Evolutionary conservation across 2,113 vertebrate genomes (phyloP).

Genomic region (Rhegmatorhina hoffmannsi): DNA sequence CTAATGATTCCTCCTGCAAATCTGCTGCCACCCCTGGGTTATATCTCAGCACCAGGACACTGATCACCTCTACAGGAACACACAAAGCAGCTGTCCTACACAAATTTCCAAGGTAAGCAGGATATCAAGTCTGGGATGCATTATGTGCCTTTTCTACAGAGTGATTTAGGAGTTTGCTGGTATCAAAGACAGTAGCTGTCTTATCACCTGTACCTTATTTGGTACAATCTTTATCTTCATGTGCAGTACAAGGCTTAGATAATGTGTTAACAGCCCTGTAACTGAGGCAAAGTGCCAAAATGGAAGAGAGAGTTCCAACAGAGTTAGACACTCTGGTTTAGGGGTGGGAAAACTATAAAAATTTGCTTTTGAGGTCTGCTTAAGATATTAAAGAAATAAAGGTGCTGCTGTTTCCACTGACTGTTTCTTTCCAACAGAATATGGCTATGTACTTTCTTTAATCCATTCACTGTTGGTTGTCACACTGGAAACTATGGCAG

Average conservation of each 20-base stretch:
- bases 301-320: neutral
- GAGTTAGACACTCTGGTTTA: neutral
- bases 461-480: neutral
- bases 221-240: neutral
- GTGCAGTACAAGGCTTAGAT: neutral
- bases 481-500: rapidly evolving
- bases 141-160: neutral
- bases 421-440: neutral
- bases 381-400: neutral
- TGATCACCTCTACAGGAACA: neutral
- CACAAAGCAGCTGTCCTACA: neutral
- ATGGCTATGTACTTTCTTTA: neutral
- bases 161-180: neutral
- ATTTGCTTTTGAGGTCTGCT: neutral
- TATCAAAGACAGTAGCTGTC: neutral
- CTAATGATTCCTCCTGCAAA: neutral
- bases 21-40: neutral
- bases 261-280: neutral
- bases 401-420: neutral
- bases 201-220: neutral
- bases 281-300: neutral
- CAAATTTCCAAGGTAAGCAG: neutral
- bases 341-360: neutral
- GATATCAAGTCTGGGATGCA: neutral
- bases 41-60: neutral